A percentile compares a stretch with the other conserved stretches of the same genome.
These are phyloP conservation scores for Poecilia velifera DNA, from an alignment of 2,797 vertebrate species.

Conservation along the genomic window DNA sequence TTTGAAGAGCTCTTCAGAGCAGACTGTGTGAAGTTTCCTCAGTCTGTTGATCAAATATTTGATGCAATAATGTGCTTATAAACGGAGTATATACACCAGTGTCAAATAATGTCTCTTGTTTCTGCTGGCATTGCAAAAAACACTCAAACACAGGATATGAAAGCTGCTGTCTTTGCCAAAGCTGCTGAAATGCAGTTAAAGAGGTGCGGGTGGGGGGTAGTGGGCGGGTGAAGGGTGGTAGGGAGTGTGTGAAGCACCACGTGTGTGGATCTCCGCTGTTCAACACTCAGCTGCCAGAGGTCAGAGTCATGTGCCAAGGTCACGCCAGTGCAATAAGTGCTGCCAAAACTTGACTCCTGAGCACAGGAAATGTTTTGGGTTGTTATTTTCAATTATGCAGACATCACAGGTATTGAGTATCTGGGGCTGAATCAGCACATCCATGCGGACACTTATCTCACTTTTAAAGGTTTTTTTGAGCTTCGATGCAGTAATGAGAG, in stretches of 20 bases:
- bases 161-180: conserved; percentile 66
- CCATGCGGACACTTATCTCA: conserved; percentile 28
- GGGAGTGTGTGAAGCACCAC: conserved; percentile 41
- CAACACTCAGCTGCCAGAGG: conserved; percentile 42
- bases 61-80: conserved; percentile 55
- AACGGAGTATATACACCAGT: conserved; percentile 44
- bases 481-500: not conserved
- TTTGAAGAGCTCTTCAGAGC: conserved; percentile 9
- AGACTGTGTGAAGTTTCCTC: conserved; percentile 26
- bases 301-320: conserved; percentile 60
- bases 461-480: conserved; percentile 2
- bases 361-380: conserved; percentile 23
- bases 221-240: not conserved
- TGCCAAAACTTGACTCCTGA: conserved; percentile 10
- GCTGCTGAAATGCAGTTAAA: conserved; percentile 68
- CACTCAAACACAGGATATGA: conserved; percentile 68
- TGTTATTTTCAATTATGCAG: conserved; percentile 46
- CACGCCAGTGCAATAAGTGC: conserved; percentile 18
- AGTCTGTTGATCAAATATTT: conserved; percentile 51
- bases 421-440: conserved; percentile 62
- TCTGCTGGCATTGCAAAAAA: conserved; percentile 76
- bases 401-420: conserved; percentile 52
- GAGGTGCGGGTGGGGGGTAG: conserved; percentile 16
- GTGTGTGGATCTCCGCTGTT: conserved; percentile 52
- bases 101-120: conserved; percentile 73